Conservation (phyloP, 37 sponge, comb jelly and placozoan species). For the Petrosia ficiformis region DNA sequence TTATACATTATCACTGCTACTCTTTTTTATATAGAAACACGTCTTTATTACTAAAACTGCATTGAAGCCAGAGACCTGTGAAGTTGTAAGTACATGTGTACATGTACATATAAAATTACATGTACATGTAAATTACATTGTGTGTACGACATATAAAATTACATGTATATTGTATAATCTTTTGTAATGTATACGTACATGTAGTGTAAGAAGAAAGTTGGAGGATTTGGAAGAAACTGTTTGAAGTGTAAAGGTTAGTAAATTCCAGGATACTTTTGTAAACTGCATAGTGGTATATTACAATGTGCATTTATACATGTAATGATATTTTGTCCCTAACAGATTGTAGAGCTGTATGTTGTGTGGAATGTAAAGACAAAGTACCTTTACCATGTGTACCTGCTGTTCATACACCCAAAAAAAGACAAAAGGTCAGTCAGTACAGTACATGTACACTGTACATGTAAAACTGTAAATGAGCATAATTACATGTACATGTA, state of each 20-base stretch:
- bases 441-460: neutral
- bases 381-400: slow-evolving; percentile 90
- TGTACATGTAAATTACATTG: too few relatives aligned
- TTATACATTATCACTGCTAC: neutral
- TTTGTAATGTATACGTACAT: too few relatives aligned
- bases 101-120: too few relatives aligned
- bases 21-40: slow-evolving; percentile 34
- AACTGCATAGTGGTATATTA: neutral
- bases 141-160: too few relatives aligned
- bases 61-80: slow-evolving; percentile 63
- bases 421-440: slow-evolving; percentile 44
- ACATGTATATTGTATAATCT: too few relatives aligned
- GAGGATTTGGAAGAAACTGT: slow-evolving; percentile 49
- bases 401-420: slow-evolving; percentile 72
- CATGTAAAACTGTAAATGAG: neutral
- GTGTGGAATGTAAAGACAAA: slow-evolving; percentile 71
- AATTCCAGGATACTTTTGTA: neutral
- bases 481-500: too few relatives aligned
- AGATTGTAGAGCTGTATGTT: slow-evolving; percentile 85
- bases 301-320: neutral
- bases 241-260: slow-evolving; percentile 69
- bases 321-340: neutral
- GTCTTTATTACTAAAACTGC: slow-evolving; percentile 70
- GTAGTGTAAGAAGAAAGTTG: slow-evolving; percentile 74
- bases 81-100: slow-evolving; percentile 86